phyloP scores from a whole-genome alignment of 2,888 invertebrate genomes.

The Suillia variegata region DNA sequence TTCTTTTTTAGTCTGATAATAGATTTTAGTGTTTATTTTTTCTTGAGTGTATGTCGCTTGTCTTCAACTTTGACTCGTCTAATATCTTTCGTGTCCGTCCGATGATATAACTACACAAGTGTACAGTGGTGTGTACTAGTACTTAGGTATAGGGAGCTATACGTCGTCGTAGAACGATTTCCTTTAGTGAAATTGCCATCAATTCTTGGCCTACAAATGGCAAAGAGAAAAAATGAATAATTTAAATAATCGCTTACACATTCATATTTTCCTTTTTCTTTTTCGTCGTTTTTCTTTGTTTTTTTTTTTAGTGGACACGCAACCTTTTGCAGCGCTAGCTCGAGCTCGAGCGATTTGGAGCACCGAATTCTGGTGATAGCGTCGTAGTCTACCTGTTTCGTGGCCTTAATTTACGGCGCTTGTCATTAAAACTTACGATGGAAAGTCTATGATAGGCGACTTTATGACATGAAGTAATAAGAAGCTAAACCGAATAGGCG shows the following conservation, averaged over 20 bases:
- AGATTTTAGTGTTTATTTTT: neutral
- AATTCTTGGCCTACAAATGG: slow-evolving; percentile 46
- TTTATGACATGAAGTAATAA: slow-evolving; percentile 6
- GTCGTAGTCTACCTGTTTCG: slow-evolving; percentile 12
- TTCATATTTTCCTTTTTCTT: too few relatives aligned
- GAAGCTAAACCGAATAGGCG: neutral
- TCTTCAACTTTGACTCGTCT: neutral
- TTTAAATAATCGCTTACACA: slow-evolving; percentile 24
- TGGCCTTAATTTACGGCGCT: slow-evolving; percentile 34
- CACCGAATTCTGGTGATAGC: neutral
- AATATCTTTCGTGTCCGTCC: too few relatives aligned
- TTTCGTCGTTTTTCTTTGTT: too few relatives aligned
- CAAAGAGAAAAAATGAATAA: slow-evolving; percentile 20
- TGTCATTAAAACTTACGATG: slow-evolving; percentile 36
- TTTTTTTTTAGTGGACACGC: slow-evolving; percentile 12
- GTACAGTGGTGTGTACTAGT: too few relatives aligned
- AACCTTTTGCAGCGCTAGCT: slow-evolving; percentile 2
- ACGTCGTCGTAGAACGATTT: slow-evolving; percentile 30
- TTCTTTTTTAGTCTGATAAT: neutral
- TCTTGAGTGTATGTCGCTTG: too few relatives aligned
- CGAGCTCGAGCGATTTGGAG: slow-evolving; percentile 11
- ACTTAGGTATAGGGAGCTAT: too few relatives aligned
- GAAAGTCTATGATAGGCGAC: slow-evolving; percentile 37
- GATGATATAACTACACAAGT: too few relatives aligned
- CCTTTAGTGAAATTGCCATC: slow-evolving; percentile 4